Base-by-base conservation (phyloP, 2,113 vertebrate genomes). In the Cephalopholis sonnerati region DNA sequence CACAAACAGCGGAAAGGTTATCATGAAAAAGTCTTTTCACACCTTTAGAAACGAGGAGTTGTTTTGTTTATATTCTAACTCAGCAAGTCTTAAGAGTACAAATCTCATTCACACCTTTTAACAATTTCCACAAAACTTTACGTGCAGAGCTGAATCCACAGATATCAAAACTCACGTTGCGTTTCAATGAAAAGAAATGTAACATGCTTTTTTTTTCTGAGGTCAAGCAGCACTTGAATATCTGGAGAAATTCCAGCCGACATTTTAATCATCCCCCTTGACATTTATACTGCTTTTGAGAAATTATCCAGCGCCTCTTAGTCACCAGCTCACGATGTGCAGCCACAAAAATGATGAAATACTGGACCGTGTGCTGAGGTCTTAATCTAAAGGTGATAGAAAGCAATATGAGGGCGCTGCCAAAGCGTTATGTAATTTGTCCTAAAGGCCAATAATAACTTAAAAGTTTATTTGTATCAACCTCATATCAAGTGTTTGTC, bases 221-320 rank as follows among this genome's bases (percentile, higher is more conserved):
- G 44, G 11, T 61, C 59, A 63, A 41, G 66, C 66, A 74, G 51
- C 59, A 22, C 25, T 74, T 57, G 20, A 53, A 44, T 71, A 46
- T 85, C 55, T 74, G 46, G 61, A 66, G 63, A 53, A 72, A 71
- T 41, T 75, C 24, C 44, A 71, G 15, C 57, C 64, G 58, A 65
- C 63, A 53, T 83, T 87, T 87, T 78, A 64, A 87, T 85, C 41
- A 69, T 70, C 62, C 53, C 48, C 61, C 58, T 66, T 77, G 83
- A 82, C 82, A 77, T 88, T 87, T 87, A 7, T 53, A 36, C 13
- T 18, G 22, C 74, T 81, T 83, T 17, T 62, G 59, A 80, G 75
- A 89, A 79, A 75, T 63, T 46, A 72, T n/a, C 71, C 84, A 88
- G 76, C 15, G 3, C 7, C 3, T 63, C 10, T 73, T 32, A 53